Base-by-base conservation (phyloP, 1,140 invertebrate genomes). In the Bombus pascuorum region DNA sequence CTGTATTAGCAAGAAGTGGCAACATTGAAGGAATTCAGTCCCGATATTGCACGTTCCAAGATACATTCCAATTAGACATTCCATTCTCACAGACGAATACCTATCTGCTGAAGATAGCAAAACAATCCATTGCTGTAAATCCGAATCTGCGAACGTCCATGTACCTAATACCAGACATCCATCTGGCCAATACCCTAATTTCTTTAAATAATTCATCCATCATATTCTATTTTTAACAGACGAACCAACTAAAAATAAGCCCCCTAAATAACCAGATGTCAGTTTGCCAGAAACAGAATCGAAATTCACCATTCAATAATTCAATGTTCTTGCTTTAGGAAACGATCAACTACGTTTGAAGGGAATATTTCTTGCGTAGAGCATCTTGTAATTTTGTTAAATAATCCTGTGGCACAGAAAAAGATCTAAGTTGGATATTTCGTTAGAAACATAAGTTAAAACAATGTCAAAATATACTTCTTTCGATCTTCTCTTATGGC, bases 1-100 rank as follows among this genome's bases (percentile, higher is more conserved):
- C 25, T 39, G 25, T 59, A 28, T 76, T 76, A 76, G 39, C 34
- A n/a, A 76, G 47, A 76, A 59, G 74, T 76, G 74, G 32, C 47
- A 59, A 76, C 47, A 59, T 22, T 28, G 53, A 39, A 28, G 74
- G 74, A 37, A 76, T 76, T 59, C 74, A 53, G 25, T 59, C 18
- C 34, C 34, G 53, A 76, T 76, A 76, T 76, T 76, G 74, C 74
- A 37, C 74, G 74, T 76, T 59, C 74, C 74, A 53, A 76, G 74
- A 76, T 59, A 37, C 47, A 76, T 76, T 76, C 74, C 74, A n/a
- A 59, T 59, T 59, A 76, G 74, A n/a, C 74, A 76, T 76, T 76
- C 74, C 74, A 59, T 59, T 59, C 53, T 57, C 73, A 34, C 73
- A 76, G 74, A 57, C 47, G 47, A 15, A 76, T 76, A 34, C 34